Conservation (phyloP, 2,888 invertebrate species). For the Pheosia gnoma region DNA sequence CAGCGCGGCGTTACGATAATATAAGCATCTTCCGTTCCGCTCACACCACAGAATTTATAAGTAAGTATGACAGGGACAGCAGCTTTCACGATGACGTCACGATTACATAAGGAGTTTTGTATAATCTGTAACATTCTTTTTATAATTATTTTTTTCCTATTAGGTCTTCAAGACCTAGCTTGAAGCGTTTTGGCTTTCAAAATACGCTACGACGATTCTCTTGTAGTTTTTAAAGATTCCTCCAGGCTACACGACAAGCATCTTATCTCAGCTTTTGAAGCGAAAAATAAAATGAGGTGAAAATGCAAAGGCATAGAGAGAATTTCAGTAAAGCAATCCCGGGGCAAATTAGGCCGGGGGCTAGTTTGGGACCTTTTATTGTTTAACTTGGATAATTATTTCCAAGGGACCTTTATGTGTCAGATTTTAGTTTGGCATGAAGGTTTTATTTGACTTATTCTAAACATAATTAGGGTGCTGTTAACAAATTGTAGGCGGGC, state of each 20-base stretch:
- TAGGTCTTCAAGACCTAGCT: background rate
- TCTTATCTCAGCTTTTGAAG: conserved; percentile 12
- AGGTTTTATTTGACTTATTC: conserved; percentile 38
- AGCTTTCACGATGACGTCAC: no score
- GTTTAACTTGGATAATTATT: conserved; percentile 49
- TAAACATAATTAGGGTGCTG: no score
- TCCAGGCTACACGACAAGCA: conserved; percentile 9
- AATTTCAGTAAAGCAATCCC: conserved; percentile 25
- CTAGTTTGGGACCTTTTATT: conserved; percentile 38
- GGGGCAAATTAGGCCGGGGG: conserved; percentile 28
- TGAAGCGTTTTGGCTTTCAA: conserved; percentile 21
- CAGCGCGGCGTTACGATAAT: no score
- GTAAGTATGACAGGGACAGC: no score
- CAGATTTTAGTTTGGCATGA: conserved; percentile 28
- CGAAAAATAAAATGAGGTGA: conserved; percentile 23
- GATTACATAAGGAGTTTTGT: no score
- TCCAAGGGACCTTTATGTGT: conserved; percentile 34
- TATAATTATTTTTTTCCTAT: background rate
- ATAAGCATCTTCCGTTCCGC: no score
- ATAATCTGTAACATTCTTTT: background rate
- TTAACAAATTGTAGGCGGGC: no score
- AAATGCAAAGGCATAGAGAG: conserved; percentile 16
- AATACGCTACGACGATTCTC: conserved; percentile 38
- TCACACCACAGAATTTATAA: no score
- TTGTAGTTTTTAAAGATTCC: conserved; percentile 21